These are phyloP conservation scores for Pangasianodon gigas DNA, from an alignment of 2,113 vertebrate genomes.

Conservation along the genomic window DNA sequence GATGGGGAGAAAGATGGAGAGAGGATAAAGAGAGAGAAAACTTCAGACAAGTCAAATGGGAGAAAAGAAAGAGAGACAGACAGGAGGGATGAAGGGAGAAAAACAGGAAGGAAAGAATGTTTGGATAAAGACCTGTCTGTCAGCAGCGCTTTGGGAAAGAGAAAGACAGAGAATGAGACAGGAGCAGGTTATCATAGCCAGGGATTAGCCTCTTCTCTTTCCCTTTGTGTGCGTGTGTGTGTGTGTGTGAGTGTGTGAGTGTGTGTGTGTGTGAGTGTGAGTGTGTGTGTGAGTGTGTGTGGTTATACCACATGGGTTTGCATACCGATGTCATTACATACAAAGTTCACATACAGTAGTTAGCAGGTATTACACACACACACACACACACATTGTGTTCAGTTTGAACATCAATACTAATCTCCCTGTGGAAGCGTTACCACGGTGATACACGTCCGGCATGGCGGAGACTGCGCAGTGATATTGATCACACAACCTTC, in stretches of 20 bases:
- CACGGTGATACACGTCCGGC: slow-evolving; percentile 13
- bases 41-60: neutral
- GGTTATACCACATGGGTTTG: neutral
- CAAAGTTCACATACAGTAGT: slow-evolving; percentile 25
- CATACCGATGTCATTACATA: slow-evolving; percentile 27
- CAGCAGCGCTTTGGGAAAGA: slow-evolving; percentile 8
- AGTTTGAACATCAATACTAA: slow-evolving; percentile 8
- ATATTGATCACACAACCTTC: slow-evolving; percentile 45
- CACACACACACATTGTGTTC: slow-evolving; percentile 12
- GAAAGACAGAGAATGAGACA: slow-evolving; percentile 25
- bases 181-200: slow-evolving; percentile 32
- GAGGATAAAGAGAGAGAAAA: slow-evolving; percentile 7
- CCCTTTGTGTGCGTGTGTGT: neutral
- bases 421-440: slow-evolving; percentile 27
- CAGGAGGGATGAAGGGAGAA: neutral
- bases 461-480: neutral
- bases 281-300: slow-evolving; percentile 22
- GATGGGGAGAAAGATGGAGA: neutral
- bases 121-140: slow-evolving; percentile 51
- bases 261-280: slow-evolving; percentile 24
- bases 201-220: slow-evolving; percentile 36
- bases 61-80: slow-evolving; percentile 13
- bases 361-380: slow-evolving; percentile 6
- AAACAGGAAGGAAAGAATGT: slow-evolving; percentile 38
- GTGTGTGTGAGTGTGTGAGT: slow-evolving; percentile 22